Evolutionary conservation across 2,888 invertebrate species (phyloP).

Genomic region (Amphiduros pacificus): DNA sequence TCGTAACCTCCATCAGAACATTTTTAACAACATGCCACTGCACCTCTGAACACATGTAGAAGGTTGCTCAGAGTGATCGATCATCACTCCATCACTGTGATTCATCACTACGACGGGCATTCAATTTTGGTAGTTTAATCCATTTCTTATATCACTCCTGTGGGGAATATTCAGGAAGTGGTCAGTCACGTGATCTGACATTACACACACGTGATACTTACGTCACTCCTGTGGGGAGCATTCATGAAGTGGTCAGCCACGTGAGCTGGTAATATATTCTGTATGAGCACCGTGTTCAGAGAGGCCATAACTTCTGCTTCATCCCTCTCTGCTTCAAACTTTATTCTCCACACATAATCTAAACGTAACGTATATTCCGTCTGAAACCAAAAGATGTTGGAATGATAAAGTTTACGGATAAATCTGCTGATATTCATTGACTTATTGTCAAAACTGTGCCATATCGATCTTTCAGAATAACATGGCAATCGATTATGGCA

Average conservation of each 20-base stretch:
- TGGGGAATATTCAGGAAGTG: constrained; percentile 79
- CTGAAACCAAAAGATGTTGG: constrained; percentile 63
- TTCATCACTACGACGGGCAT: too few species aligned
- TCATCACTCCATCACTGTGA: too few species aligned
- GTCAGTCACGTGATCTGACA: constrained; percentile 93
- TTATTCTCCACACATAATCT: constrained; percentile 92
- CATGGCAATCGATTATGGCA: too few species aligned
- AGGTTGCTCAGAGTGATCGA: background rate
- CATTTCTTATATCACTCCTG: constrained; percentile 72
- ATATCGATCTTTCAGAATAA: too few species aligned
- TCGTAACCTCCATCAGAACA: too few species aligned
- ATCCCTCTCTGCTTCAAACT: constrained; percentile 86
- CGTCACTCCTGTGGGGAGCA: constrained; percentile 70
- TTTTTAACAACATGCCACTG: too few species aligned
- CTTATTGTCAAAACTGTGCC: too few species aligned
- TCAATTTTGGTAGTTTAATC: too few species aligned
- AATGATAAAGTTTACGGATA: background rate
- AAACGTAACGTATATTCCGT: constrained; percentile 89
- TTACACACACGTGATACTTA: too few species aligned
- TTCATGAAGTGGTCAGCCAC: constrained; percentile 92
- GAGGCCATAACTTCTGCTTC: constrained; percentile 95
- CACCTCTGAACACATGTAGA: too few species aligned
- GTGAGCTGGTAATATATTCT: constrained; percentile 94
- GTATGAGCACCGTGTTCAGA: constrained; percentile 92
- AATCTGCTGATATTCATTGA: too few species aligned